phyloP scores from a whole-genome alignment of 2,113 vertebrate genomes.

The Panurus biarmicus region DNA sequence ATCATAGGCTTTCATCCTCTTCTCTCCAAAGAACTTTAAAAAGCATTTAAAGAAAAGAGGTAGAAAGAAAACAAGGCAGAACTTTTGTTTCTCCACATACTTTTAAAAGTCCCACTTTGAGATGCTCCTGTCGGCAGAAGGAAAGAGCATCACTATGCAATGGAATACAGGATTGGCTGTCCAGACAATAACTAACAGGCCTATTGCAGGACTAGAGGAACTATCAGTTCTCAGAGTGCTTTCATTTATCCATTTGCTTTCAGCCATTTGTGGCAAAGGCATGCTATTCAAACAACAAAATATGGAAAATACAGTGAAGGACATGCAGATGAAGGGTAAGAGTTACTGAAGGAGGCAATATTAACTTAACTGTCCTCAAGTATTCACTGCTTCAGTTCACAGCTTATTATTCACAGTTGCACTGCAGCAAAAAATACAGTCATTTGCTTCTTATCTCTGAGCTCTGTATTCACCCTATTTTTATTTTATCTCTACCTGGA shows the following conservation, averaged over 20 bases:
- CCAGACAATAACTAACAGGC: neutral
- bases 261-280: neutral
- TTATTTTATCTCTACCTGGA: neutral
- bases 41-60: neutral
- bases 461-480: neutral
- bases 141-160: neutral
- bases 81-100: neutral
- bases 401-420: neutral
- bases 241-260: neutral
- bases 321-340: neutral
- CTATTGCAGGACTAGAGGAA: neutral
- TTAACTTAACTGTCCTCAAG: neutral
- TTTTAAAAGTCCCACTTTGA: neutral
- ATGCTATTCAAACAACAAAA: neutral
- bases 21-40: neutral
- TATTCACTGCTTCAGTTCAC: neutral
- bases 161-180: neutral
- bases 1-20: neutral
- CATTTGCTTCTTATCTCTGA: neutral
- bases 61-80: neutral
- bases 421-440: neutral
- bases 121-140: neutral
- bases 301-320: neutral
- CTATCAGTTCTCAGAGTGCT: neutral
- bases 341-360: neutral